phyloP scores from a whole-genome alignment of 1,140 invertebrate genomes.

The Psix sp. region DNA sequence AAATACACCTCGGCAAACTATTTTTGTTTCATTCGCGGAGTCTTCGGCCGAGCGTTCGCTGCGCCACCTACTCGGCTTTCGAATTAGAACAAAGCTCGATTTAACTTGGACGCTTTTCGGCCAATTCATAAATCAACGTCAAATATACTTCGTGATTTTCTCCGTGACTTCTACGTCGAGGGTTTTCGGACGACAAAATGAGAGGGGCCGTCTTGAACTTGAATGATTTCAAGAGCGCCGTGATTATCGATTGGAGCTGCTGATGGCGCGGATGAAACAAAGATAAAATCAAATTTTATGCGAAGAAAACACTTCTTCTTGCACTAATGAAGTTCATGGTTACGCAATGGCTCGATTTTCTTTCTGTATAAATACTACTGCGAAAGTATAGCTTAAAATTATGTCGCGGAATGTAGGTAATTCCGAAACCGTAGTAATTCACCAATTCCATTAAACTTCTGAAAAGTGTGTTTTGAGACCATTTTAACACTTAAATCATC shows the following conservation, averaged over 20 bases:
- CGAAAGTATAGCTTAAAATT: slow-evolving; percentile 34
- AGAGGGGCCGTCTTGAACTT: slow-evolving; percentile 35
- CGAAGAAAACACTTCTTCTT: not conserved
- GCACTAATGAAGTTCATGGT: not conserved
- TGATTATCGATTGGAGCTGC: slow-evolving; percentile 21
- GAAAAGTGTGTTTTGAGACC: slow-evolving; percentile 53
- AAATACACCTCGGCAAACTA: no score
- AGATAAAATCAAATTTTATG: not conserved
- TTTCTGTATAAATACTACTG: slow-evolving; percentile 8
- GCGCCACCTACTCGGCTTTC: no score
- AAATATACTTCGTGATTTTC: not conserved
- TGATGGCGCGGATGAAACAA: not conserved
- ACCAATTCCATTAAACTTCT: slow-evolving; percentile 63
- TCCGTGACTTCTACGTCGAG: not conserved
- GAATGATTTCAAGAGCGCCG: slow-evolving; percentile 44
- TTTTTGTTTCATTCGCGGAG: no score
- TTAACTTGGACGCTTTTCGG: no score
- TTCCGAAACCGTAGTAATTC: slow-evolving; percentile 66
- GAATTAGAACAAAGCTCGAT: no score
- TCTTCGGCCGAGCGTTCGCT: no score
- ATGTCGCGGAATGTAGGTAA: slow-evolving; percentile 59
- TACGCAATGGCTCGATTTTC: slow-evolving; percentile 12
- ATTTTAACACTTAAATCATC: slow-evolving; percentile 2
- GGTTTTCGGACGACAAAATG: no score
- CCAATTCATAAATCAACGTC: no score